phyloP scores from a whole-genome alignment of 2,888 invertebrate genomes.

The Choristoneura rosaceana region DNA sequence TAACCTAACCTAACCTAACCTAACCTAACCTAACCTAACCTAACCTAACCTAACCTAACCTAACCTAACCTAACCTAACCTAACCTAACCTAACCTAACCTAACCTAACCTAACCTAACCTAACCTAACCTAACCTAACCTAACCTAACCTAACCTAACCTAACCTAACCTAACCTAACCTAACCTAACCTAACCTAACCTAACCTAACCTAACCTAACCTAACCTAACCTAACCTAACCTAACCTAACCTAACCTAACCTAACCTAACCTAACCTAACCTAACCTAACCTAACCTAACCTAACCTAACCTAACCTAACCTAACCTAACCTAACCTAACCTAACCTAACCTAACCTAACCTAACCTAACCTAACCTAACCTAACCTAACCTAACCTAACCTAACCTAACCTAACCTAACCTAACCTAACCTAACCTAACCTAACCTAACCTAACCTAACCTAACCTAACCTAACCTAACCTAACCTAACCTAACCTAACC shows the following conservation, averaged over 20 bases:
- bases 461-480: constrained; percentile 14
- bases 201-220: constrained; percentile 14
- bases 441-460: constrained; percentile 14
- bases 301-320: constrained; percentile 14
- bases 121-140: constrained; percentile 14
- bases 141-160: constrained; percentile 14
- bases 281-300: constrained; percentile 14
- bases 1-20: constrained; percentile 14
- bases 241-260: constrained; percentile 14
- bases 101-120: constrained; percentile 14
- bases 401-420: constrained; percentile 14
- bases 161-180: constrained; percentile 14
- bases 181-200: constrained; percentile 14
- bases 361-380: constrained; percentile 14
- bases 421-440: constrained; percentile 14
- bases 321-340: constrained; percentile 14
- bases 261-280: constrained; percentile 14
- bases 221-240: constrained; percentile 14
- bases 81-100: constrained; percentile 14
- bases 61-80: constrained; percentile 14
- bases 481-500: constrained; percentile 14
- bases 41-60: constrained; percentile 14
- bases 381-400: constrained; percentile 14
- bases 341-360: constrained; percentile 14
- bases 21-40: constrained; percentile 14